Evolutionary conservation across 2,888 invertebrate species (phyloP).

Genomic region (Epistrophe eligans): DNA sequence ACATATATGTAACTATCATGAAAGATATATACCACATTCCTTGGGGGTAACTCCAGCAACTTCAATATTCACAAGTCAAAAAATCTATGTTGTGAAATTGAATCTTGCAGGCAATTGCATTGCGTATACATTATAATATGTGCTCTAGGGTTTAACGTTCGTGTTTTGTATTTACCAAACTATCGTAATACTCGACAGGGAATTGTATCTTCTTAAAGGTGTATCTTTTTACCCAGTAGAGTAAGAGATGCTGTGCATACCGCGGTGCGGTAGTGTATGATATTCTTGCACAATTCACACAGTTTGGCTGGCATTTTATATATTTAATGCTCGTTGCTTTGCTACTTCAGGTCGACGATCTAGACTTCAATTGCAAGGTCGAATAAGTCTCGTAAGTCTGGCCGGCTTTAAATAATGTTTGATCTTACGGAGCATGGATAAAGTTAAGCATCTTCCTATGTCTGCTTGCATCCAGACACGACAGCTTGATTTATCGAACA

Average conservation of each 20-base stretch:
- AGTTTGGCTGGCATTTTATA: conserved; percentile 26
- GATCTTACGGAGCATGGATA: conserved; percentile 43
- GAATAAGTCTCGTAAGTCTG: conserved; percentile 41
- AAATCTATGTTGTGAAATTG: conserved; percentile 53
- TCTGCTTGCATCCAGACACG: conserved; percentile 40
- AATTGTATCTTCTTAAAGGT: conserved; percentile 29
- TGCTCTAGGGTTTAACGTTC: conserved; percentile 63
- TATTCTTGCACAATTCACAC: conserved; percentile 72
- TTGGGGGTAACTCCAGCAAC: conserved; percentile 41
- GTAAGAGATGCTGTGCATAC: conserved; percentile 39
- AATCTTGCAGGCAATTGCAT: conserved; percentile 53
- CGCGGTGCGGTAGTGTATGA: conserved; percentile 45
- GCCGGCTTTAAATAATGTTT: conserved; percentile 35
- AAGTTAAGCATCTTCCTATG: conserved; percentile 39
- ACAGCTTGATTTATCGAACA: conserved; percentile 70
- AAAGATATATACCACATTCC: conserved; percentile 36
- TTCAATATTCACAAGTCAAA: conserved; percentile 20
- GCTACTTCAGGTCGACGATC: conserved; percentile 56
- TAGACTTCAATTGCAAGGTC: conserved; percentile 66
- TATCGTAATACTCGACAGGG: background rate
- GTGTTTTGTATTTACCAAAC: conserved; percentile 22
- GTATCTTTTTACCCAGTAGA: conserved; percentile 21
- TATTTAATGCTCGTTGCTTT: background rate
- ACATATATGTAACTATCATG: background rate
- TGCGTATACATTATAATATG: conserved; percentile 17